Conservation (phyloP, 1,140 invertebrate species). For the Trichoplusia ni region DNA sequence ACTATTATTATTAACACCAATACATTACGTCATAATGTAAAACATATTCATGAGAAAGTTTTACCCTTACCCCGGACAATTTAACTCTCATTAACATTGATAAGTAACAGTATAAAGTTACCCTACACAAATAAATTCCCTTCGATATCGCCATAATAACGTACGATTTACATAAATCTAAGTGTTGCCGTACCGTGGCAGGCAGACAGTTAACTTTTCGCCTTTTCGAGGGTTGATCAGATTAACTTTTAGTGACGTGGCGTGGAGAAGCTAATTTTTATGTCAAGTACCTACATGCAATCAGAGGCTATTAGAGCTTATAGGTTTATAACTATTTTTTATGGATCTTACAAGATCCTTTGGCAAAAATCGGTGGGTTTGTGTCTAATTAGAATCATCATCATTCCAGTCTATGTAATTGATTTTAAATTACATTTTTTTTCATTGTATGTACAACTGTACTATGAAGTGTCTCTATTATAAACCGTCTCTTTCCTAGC, state of each 20-base stretch:
- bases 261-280: background rate
- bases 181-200: background rate
- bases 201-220: slow-evolving; percentile 63
- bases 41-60: slow-evolving; percentile 4
- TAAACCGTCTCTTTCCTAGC: too few relatives aligned
- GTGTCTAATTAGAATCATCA: too few relatives aligned
- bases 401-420: too few relatives aligned
- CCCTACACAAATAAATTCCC: slow-evolving; percentile 20
- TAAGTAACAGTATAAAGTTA: slow-evolving; percentile 10
- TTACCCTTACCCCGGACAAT: background rate
- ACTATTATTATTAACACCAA: background rate
- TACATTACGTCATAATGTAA: background rate
- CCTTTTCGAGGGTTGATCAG: slow-evolving; percentile 62
- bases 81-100: slow-evolving; percentile 21
- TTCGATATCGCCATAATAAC: slow-evolving; percentile 18
- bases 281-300: too few relatives aligned
- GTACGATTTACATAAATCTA: slow-evolving; percentile 25
- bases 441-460: too few relatives aligned
- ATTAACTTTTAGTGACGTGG: slow-evolving; percentile 44
- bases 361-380: too few relatives aligned
- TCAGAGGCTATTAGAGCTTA: too few relatives aligned
- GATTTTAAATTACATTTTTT: too few relatives aligned
- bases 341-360: too few relatives aligned
- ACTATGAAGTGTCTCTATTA: too few relatives aligned
- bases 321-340: too few relatives aligned